Evolutionary conservation across 2,888 invertebrate genomes (phyloP).

Genomic region (Idaea biselata): DNA sequence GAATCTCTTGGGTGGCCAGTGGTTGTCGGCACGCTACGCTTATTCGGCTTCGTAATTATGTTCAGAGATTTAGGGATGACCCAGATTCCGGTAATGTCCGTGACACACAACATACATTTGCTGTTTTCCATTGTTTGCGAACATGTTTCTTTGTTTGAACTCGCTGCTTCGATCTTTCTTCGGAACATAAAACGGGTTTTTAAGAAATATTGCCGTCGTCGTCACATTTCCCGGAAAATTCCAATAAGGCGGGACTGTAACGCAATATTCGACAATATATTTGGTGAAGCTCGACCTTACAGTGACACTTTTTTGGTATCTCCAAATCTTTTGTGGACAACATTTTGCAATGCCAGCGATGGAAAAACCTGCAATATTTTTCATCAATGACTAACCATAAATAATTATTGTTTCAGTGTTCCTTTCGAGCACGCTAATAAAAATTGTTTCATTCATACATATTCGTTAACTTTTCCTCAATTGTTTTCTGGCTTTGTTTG

Average conservation of each 20-base stretch:
- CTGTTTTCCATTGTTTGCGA: not conserved
- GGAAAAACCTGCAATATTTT: too few relatives aligned
- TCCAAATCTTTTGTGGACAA: too few relatives aligned
- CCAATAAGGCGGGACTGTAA: not conserved
- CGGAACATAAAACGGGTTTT: not conserved
- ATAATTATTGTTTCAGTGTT: too few relatives aligned
- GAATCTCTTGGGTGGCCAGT: slow-evolving; percentile 31
- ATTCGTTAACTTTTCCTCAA: not conserved
- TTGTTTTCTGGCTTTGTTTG: not conserved
- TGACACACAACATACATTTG: slow-evolving; percentile 20
- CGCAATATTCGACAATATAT: too few relatives aligned
- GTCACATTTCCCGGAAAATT: not conserved
- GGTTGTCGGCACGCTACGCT: slow-evolving; percentile 37
- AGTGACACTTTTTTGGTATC: too few relatives aligned
- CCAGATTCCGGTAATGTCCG: slow-evolving; percentile 57
- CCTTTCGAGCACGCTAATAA: not conserved
- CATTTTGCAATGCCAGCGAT: too few relatives aligned
- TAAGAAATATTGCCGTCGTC: not conserved
- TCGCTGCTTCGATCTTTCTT: not conserved
- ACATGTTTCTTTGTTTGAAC: not conserved
- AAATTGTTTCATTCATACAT: not conserved
- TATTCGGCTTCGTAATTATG: slow-evolving; percentile 51
- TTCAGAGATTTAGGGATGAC: slow-evolving; percentile 62
- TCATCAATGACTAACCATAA: too few relatives aligned
- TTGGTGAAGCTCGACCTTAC: too few relatives aligned